phyloP scores from a whole-genome alignment of 1,140 invertebrate genomes.

The Homarus americanus region DNA sequence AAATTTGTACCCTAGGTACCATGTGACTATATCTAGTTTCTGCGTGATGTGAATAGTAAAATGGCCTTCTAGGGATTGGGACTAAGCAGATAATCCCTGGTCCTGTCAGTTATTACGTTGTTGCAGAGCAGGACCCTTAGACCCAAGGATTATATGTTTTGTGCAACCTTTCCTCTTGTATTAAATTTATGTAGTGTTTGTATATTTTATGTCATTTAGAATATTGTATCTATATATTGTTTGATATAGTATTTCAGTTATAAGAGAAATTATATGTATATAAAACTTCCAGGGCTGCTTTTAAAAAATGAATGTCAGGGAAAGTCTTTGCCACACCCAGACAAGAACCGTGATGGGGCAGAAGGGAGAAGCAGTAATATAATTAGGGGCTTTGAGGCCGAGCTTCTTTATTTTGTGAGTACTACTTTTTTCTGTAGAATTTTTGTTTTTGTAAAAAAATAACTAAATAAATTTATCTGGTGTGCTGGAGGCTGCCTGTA shows the following conservation, averaged over 20 bases:
- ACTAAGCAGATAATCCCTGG: conserved; percentile 8
- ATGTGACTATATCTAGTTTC: background rate
- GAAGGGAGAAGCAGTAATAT: background rate
- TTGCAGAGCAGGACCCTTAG: conserved; percentile 55
- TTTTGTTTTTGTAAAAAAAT: too few relatives aligned
- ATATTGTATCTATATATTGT: conserved; percentile 67
- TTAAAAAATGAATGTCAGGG: conserved; percentile 20
- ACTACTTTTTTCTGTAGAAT: too few relatives aligned
- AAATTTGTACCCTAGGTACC: conserved; percentile 20
- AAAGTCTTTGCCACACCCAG: conserved; percentile 42
- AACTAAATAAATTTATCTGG: too few relatives aligned
- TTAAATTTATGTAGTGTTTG: conserved; percentile 65
- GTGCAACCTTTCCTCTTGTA: conserved; percentile 42
- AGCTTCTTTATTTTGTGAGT: too few relatives aligned
- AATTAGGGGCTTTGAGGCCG: too few relatives aligned
- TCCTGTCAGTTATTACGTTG: conserved; percentile 45
- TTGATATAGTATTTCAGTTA: conserved; percentile 54
- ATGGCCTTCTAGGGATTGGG: conserved; percentile 28
- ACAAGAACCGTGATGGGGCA: conserved; percentile 10
- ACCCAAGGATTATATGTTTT: conserved; percentile 60
- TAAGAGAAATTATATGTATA: conserved; percentile 52
- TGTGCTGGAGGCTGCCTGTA: background rate
- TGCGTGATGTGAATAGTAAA: conserved; percentile 25
- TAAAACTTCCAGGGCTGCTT: conserved; percentile 66
- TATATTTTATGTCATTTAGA: conserved; percentile 67